Conservation (phyloP, 1,140 invertebrate species). For the Papilio polytes region DNA sequence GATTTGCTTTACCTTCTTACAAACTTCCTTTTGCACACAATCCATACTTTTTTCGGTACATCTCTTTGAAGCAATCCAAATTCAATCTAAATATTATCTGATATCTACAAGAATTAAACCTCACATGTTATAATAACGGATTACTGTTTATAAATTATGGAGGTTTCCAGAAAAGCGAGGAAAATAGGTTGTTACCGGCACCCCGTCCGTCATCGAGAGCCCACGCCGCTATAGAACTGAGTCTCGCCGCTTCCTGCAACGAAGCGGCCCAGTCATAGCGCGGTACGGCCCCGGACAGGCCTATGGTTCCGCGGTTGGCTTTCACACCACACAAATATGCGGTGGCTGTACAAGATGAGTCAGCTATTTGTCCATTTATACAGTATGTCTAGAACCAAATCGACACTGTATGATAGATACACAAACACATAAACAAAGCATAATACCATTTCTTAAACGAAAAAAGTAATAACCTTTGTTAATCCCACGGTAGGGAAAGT, state of each 20-base stretch:
- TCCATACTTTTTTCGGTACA: too few relatives aligned
- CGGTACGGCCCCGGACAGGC: conserved; percentile 87
- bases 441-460: neutral
- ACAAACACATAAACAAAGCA: neutral
- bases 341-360: conserved; percentile 91
- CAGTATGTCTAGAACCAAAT: conserved; percentile 89
- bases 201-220: conserved; percentile 88
- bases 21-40: too few relatives aligned
- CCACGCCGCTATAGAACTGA: conserved; percentile 89
- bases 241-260: conserved; percentile 78
- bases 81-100: too few relatives aligned
- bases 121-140: neutral
- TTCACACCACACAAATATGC: conserved; percentile 94
- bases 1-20: too few relatives aligned
- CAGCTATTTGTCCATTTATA: conserved; percentile 89
- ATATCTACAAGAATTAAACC: too few relatives aligned
- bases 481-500: conserved; percentile 88
- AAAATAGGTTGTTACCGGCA: conserved; percentile 66
- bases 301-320: conserved; percentile 90
- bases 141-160: neutral
- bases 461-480: conserved; percentile 84
- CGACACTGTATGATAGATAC: neutral
- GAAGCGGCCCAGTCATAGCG: conserved; percentile 85
- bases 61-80: too few relatives aligned
- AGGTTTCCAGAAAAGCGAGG: neutral